Percentiles rank a stretch among this genome's conserved stretches.
Evolutionary conservation across 2,888 invertebrate species (phyloP).

Genomic region (Cephus nigrinus): DNA sequence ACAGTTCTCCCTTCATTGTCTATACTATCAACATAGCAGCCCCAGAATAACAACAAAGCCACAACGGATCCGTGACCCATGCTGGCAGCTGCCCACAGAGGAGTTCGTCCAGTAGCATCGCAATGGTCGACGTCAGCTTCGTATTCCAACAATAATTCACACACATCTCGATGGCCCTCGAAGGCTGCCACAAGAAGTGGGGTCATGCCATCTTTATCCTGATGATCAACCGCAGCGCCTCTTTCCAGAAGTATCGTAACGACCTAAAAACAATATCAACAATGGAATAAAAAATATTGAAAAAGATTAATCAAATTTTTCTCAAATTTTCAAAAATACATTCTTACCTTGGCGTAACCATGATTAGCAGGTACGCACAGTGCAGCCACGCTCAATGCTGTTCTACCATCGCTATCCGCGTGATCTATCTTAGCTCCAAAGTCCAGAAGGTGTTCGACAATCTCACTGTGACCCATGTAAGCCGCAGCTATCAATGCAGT

Average conservation of each 20-base stretch:
- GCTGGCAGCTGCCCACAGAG: slow-evolving; percentile 92
- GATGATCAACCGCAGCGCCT: slow-evolving; percentile 84
- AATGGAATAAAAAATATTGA: background rate
- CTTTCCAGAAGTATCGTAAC: slow-evolving; percentile 82
- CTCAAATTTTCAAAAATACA: background rate
- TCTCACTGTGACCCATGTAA: slow-evolving; percentile 96
- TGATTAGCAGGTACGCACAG: slow-evolving; percentile 85
- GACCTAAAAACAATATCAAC: slow-evolving; percentile 62
- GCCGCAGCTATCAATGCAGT: slow-evolving; percentile 95
- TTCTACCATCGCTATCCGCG: slow-evolving; percentile 87
- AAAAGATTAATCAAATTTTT: background rate
- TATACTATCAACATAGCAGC: slow-evolving; percentile 94
- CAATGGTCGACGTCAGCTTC: slow-evolving; percentile 92
- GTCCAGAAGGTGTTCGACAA: slow-evolving; percentile 84
- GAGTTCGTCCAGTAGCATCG: slow-evolving; percentile 84
- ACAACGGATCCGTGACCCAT: slow-evolving; percentile 92
- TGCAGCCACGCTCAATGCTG: slow-evolving; percentile 88
- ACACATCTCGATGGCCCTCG: slow-evolving; percentile 92
- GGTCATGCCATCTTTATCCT: slow-evolving; percentile 89
- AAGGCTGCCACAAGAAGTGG: slow-evolving; percentile 90
- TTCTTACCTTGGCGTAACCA: slow-evolving; percentile 72
- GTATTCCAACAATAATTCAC: slow-evolving; percentile 89
- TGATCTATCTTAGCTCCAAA: slow-evolving; percentile 87
- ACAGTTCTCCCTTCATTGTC: slow-evolving; percentile 95
- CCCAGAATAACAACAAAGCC: slow-evolving; percentile 91